Base-by-base conservation (phyloP, 2,113 vertebrate genomes). In the Xerus inauris region DNA sequence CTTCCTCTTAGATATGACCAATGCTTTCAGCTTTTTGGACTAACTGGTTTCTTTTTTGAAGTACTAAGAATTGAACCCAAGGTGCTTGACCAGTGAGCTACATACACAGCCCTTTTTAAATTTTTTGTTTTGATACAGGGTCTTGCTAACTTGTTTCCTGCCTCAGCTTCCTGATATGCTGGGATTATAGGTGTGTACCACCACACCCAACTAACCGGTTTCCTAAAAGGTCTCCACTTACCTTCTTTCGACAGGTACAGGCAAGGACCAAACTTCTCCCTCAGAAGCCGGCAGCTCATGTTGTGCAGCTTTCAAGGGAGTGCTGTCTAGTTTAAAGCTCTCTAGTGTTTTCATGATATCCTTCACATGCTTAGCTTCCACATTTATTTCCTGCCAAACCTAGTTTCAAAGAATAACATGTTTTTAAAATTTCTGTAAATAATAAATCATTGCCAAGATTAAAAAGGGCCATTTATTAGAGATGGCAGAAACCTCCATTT, bases 301-400 rank as follows among this genome's bases (percentile, higher is more conserved):
- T 1, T 99, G 98, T 62, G 98, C 98, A 65, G 99, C 98, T 98
- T 99, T 99, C 91, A 99, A 96, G 3, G 99, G 98, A 6, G 99
- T 98, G 32, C 97, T 98, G 97, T 99, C 99, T 91, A 99, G 83
- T 98, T 99, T 99, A 98, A 99, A 99, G 97, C 99, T 99, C 98
- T 99, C 99, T 54, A 99, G 98, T 30, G 99, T 99, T 77, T 99
- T 99, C 99, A 99, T 99, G 96, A 99, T 99, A 87, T 99, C 99
- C 96, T 99, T 99, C 94, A 99, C 99, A 17, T 99, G 99, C 81
- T 99, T 99, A 77, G 98, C 99, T 98, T 99, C 99, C 95, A 99
- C 99, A 65, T 98, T 99, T 94, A 99, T 99, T 98, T 99, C 99
- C 95, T 99, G 99, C 99, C 99, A 99, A 98, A 99, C 98, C 99